Conservation (phyloP, 2,113 vertebrate species). For the Orientallactaga bullata region DNA sequence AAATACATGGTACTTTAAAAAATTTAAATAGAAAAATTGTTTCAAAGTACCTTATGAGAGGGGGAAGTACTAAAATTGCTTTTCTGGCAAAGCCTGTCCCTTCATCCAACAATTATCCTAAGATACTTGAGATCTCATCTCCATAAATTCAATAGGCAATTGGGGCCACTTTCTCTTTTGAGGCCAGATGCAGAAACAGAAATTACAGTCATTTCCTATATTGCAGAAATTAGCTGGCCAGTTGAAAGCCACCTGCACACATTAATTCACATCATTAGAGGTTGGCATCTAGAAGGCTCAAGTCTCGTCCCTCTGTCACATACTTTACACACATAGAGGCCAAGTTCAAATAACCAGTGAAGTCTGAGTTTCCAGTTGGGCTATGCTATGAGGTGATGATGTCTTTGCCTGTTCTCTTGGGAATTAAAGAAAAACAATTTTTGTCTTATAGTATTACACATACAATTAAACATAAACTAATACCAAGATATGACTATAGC, state of each 20-base stretch:
- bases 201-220: constrained; percentile 85
- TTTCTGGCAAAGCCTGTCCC: constrained; percentile 79
- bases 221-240: constrained; percentile 84
- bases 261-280: constrained; percentile 79
- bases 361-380: not conserved
- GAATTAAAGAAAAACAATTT: constrained; percentile 15
- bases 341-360: constrained; percentile 52
- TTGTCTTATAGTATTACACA: not conserved
- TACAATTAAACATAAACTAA: constrained; percentile 33
- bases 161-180: constrained; percentile 82
- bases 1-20: constrained; percentile 64
- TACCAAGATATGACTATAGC: not conserved
- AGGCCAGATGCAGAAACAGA: constrained; percentile 82
- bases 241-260: constrained; percentile 84
- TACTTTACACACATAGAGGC: constrained; percentile 24
- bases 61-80: constrained; percentile 74
- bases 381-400: not conserved
- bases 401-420: constrained; percentile 1
- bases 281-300: constrained; percentile 71
- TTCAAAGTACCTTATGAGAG: constrained; percentile 70
- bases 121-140: constrained; percentile 84
- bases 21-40: constrained; percentile 77
- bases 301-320: constrained; percentile 18
- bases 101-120: constrained; percentile 82
- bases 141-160: constrained; percentile 84